Conservation (phyloP, 2,888 invertebrate genomes). For the Iphiclides podalirius region DNA sequence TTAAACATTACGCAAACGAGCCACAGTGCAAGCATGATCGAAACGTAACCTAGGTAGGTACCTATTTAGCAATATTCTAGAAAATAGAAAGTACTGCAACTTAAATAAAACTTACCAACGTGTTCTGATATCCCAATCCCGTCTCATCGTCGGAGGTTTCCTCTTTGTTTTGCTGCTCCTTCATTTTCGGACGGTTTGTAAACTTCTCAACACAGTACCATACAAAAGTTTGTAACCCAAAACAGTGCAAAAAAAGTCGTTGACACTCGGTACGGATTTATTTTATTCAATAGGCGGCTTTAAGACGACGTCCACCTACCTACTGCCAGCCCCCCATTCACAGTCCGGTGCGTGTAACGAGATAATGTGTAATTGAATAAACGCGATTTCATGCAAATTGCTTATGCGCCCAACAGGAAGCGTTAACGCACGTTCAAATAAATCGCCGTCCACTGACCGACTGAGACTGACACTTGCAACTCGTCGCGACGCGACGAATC, state of each 20-base stretch:
- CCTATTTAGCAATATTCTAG: conserved; percentile 41
- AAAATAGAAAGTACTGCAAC: conserved; percentile 56
- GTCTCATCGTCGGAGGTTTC: conserved; percentile 80
- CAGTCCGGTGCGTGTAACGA: conserved; percentile 51
- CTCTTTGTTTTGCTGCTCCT: conserved; percentile 56
- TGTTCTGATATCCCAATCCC: conserved; percentile 85
- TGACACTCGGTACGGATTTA: conserved; percentile 26
- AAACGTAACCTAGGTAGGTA: conserved; percentile 14
- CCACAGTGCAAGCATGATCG: conserved; percentile 24
- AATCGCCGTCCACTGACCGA: conserved; percentile 61
- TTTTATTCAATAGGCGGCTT: conserved; percentile 39
- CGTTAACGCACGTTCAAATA: conserved; percentile 54
- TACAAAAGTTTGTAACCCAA: conserved; percentile 47
- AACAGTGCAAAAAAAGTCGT: conserved; percentile 45
- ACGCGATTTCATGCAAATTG: conserved; percentile 69
- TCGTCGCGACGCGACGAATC: conserved; percentile 28
- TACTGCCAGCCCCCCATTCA: conserved; percentile 53
- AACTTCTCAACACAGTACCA: conserved; percentile 43
- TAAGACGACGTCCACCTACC: conserved; percentile 47
- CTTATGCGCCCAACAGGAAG: conserved; percentile 49
- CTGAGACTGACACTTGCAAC: conserved; percentile 60
- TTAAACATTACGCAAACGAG: conserved; percentile 3
- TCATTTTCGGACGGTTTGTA: conserved; percentile 53
- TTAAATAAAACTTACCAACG: conserved; percentile 79
- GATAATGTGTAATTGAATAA: conserved; percentile 72